phyloP scores from a whole-genome alignment of 2,113 vertebrate species.

The Cyphomyrus plagiostoma region DNA sequence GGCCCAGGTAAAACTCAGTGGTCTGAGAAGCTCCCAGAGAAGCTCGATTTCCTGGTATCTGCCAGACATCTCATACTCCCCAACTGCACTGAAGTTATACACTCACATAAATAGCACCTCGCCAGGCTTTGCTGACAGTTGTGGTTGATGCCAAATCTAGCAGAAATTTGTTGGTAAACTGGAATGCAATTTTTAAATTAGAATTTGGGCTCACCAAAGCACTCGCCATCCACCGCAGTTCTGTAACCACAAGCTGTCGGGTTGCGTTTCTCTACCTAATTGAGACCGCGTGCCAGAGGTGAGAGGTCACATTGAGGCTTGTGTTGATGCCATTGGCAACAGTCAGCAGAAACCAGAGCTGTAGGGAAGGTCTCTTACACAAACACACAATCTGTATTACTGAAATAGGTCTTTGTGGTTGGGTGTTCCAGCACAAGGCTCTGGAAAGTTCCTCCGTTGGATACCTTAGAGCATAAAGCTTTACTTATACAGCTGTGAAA shows the following conservation, averaged over 20 bases:
- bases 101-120: not conserved
- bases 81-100: not conserved
- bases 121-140: not conserved
- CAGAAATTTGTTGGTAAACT: constrained; percentile 2
- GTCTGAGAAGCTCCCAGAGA: not conserved
- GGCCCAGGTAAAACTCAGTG: not conserved
- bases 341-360: not conserved
- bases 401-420: constrained; percentile 12
- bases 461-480: not conserved
- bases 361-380: not conserved
- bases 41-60: not conserved
- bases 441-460: not conserved
- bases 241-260: not conserved
- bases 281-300: not conserved
- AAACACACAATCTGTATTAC: not conserved
- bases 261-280: not conserved
- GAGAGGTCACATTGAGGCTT: not conserved
- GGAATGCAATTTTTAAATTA: not conserved
- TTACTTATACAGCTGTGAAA: not conserved
- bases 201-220: not conserved
- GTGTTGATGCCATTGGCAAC: not conserved
- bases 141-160: not conserved
- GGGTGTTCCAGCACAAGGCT: not conserved
- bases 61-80: not conserved
- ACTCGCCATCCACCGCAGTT: not conserved